Evolutionary conservation across 1,140 invertebrate species (phyloP).

Genomic region (Phthorimaea operculella): DNA sequence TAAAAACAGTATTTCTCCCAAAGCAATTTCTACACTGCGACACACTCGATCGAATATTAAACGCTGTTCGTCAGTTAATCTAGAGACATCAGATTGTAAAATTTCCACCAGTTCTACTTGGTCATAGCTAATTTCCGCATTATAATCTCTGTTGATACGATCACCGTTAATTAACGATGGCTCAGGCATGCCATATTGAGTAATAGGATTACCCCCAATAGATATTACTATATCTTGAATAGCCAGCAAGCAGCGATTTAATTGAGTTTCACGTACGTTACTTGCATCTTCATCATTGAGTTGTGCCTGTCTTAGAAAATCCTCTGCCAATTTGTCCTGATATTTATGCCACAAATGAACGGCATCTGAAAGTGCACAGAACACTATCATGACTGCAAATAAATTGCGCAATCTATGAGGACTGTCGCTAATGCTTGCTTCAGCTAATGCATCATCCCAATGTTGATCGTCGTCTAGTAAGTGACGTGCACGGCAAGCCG

Average conservation of each 20-base stretch:
- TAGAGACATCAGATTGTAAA: too few species aligned
- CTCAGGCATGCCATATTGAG: conserved; percentile 25
- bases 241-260: conserved; percentile 23
- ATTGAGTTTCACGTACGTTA: conserved; percentile 25
- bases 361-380: conserved; percentile 31
- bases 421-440: conserved; percentile 23
- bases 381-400: conserved; percentile 30
- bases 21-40: too few species aligned
- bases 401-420: conserved; percentile 22
- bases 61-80: too few species aligned
- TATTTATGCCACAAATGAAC: conserved; percentile 30
- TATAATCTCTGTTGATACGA: too few species aligned
- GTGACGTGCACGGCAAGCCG: conserved; percentile 22
- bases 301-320: conserved; percentile 28
- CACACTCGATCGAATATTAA: too few species aligned
- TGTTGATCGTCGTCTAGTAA: conserved; percentile 32
- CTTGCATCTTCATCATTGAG: conserved; percentile 5
- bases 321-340: conserved; percentile 24
- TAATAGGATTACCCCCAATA: conserved; percentile 27
- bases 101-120: too few species aligned
- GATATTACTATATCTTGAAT: conserved; percentile 27
- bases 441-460: conserved; percentile 29
- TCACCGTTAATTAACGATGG: conserved; percentile 7
- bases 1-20: too few species aligned
- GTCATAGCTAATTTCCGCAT: too few species aligned